Conservation (phyloP, 2,797 vertebrate genomes). For the Dallia pectoralis region DNA sequence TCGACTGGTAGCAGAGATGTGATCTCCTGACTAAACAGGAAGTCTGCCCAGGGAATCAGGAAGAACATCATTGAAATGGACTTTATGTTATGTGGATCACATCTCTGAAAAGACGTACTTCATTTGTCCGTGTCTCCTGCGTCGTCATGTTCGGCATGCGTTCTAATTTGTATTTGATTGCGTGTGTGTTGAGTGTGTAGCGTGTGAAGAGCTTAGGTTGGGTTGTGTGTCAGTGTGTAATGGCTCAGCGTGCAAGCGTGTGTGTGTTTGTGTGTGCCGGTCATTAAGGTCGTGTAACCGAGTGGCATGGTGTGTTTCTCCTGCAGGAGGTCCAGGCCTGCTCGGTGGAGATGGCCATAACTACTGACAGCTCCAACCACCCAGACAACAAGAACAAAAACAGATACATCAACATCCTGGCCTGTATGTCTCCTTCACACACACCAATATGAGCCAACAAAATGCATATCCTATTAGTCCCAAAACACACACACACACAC, state of each 20-base stretch:
- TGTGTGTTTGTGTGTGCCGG: not conserved
- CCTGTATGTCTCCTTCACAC: conserved; percentile 73
- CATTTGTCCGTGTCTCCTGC: not conserved
- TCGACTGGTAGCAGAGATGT: conserved; percentile 19
- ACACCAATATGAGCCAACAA: not conserved
- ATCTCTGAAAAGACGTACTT: not conserved
- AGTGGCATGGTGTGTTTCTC: conserved; percentile 11
- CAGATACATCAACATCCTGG: conserved; percentile 94
- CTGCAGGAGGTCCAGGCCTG: conserved; percentile 92
- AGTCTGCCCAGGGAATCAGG: not conserved
- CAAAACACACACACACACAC: not conserved
- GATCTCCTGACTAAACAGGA: conserved; percentile 4
- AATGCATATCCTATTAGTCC: too few species aligned
- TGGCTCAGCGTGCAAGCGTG: not conserved
- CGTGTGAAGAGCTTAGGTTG: not conserved
- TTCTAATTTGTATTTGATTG: not conserved
- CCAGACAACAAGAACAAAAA: conserved; percentile 97
- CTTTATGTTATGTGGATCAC: not conserved
- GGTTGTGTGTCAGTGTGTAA: not conserved
- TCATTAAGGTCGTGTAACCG: not conserved
- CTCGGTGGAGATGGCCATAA: conserved; percentile 90
- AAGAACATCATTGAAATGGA: not conserved
- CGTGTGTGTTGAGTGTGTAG: not conserved
- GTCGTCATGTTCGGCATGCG: conserved; percentile 19
- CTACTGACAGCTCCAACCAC: conserved; percentile 89